These are phyloP conservation scores for Pangasius djambal DNA, from an alignment of 2,797 vertebrate genomes.

Conservation along the genomic window DNA sequence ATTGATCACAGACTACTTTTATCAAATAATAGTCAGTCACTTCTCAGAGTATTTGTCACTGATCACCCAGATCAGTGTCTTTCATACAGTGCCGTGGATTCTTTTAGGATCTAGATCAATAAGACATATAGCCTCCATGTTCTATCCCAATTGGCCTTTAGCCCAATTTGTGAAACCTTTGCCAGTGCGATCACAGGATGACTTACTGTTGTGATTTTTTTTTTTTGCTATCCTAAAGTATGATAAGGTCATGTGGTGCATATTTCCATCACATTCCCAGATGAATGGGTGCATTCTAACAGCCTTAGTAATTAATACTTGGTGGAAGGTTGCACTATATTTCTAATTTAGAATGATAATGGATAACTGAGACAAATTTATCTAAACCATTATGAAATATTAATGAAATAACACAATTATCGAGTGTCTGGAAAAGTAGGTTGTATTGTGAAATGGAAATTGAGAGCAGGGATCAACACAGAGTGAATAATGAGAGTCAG, in stretches of 20 bases:
- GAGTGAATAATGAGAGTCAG: slow-evolving; percentile 28
- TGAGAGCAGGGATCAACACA: slow-evolving; percentile 21
- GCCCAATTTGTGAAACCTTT: slow-evolving; percentile 38
- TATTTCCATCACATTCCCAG: slow-evolving; percentile 26
- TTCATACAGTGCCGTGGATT: slow-evolving; percentile 37
- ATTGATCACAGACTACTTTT: slow-evolving; percentile 55
- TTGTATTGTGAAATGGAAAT: slow-evolving; percentile 2
- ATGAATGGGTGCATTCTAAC: slow-evolving; percentile 6
- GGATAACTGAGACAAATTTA: slow-evolving; percentile 1
- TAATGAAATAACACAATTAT: slow-evolving; percentile 5
- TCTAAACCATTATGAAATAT: slow-evolving; percentile 10
- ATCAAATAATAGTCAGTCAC: slow-evolving; percentile 45
- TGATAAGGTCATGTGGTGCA: slow-evolving; percentile 27
- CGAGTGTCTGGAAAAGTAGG: not conserved
- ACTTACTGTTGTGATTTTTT: slow-evolving; percentile 42
- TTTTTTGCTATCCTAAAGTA: slow-evolving; percentile 38
- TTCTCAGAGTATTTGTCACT: slow-evolving; percentile 40
- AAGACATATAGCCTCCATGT: slow-evolving; percentile 39
- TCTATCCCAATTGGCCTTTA: slow-evolving; percentile 23
- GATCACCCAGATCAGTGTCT: slow-evolving; percentile 38
- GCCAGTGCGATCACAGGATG: slow-evolving; percentile 39
- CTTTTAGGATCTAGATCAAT: slow-evolving; percentile 57
- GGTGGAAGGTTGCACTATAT: not conserved
- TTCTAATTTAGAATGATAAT: not conserved
- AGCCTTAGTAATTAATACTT: slow-evolving; percentile 12